Evolutionary conservation across 2,113 vertebrate species (phyloP).

Genomic region (Solea solea): DNA sequence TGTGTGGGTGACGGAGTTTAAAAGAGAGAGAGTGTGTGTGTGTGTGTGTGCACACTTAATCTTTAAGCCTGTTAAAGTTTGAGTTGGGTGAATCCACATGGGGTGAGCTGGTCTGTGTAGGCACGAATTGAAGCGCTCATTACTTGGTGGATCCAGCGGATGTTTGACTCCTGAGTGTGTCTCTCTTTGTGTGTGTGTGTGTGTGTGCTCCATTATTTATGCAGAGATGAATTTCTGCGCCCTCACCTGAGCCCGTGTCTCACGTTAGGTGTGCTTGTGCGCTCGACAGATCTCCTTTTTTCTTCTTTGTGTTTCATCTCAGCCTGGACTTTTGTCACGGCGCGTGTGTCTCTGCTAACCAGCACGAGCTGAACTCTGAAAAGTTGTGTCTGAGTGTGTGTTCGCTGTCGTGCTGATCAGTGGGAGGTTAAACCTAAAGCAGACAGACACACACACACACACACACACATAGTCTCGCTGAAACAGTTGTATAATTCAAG

Average conservation of each 20-base stretch:
- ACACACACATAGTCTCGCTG: neutral
- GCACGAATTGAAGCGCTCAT: conserved; percentile 67
- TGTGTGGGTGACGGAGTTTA: conserved; percentile 21
- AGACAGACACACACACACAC: neutral
- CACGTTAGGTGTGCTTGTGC: conserved; percentile 1
- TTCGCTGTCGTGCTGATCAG: conserved; percentile 15
- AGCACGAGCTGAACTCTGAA: neutral
- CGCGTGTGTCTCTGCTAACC: neutral
- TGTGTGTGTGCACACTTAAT: conserved; percentile 36
- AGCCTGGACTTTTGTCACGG: neutral
- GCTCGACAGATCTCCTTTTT: neutral
- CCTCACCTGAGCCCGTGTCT: neutral
- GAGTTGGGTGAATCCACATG: conserved; percentile 58
- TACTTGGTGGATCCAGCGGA: conserved; percentile 67
- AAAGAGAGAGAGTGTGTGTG: neutral
- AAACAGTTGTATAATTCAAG: conserved; percentile 50
- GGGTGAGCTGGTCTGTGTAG: conserved; percentile 55
- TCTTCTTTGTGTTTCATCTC: neutral
- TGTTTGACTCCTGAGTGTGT: conserved; percentile 52
- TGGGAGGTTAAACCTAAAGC: conserved; percentile 14
- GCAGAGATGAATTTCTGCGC: conserved; percentile 20
- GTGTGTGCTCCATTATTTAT: conserved; percentile 37
- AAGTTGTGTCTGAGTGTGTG: neutral
- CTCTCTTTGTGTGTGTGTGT: conserved; percentile 4
- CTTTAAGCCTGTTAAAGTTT: conserved; percentile 68